Evolutionary conservation across 2,888 invertebrate species (phyloP), one percentile per base, ranked within the genome.

Genomic region (Saturnia japonica): DNA sequence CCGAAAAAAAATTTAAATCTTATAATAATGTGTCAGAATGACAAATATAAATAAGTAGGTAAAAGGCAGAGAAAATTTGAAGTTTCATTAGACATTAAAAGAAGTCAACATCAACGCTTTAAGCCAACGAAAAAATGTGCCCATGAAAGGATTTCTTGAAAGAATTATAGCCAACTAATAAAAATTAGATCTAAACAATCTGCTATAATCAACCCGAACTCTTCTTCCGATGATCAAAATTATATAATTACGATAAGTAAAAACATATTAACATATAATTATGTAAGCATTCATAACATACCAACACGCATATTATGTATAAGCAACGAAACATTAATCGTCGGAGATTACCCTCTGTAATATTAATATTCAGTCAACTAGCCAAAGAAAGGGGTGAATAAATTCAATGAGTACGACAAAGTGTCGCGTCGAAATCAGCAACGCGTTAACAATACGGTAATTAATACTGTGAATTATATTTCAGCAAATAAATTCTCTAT

Each of bases 281-380:
- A 54, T 66, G 51, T 69, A 71, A 72, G 68, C 70, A 72, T 69
- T 72, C 69, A 69, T 67, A 72, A 76, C 72, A 79, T 71, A 78
- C 76, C 74, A 72, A 72, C 74, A 76, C 73, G 74, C 72, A 77
- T 34, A 34, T 34, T 78, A 76, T 76, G 72, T 70, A 73, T 69
- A 73, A 72, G 74, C 74, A 72, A 72, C 70, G 78, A 82, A 85
- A 85, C 82, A 89, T 88, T 88, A 89, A 91, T 91, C 86, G 88
- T 84, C 78, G 81, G 80, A 88, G 88, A 91, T 91, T 89, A 86
- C 89, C 88, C 89, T 82, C 78, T 77, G 74, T 79, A 81, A 81
- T 91, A 91, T 91, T 91, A 90, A 90, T 88, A 90, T 89, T 88
- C 91, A 90, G 88, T 88, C 90, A 89, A 91, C 89, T 89, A 89